Evolutionary conservation across 92 coral and sea anemone species (phyloP).

Genomic region (Paragorgia papillata): DNA sequence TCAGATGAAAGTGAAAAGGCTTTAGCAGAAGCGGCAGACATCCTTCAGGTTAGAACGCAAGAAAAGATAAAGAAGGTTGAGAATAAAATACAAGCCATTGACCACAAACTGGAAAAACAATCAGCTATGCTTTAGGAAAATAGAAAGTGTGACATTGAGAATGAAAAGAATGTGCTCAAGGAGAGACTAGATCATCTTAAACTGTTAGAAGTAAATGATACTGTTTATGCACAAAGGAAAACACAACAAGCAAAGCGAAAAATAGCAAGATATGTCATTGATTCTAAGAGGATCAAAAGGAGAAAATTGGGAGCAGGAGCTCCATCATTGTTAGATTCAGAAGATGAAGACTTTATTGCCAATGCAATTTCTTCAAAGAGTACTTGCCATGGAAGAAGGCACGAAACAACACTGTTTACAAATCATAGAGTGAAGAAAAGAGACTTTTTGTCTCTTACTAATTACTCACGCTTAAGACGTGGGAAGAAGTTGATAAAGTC

Average conservation of each 20-base stretch:
- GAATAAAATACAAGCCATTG: slow-evolving; percentile 54
- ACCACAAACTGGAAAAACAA: slow-evolving; percentile 55
- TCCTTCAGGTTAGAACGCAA: slow-evolving; percentile 56
- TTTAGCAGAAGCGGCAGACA: slow-evolving; percentile 63
- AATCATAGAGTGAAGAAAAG: slow-evolving; percentile 66
- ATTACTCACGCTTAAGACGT: slow-evolving; percentile 41
- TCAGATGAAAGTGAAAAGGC: slow-evolving; percentile 67
- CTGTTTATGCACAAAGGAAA: slow-evolving; percentile 50
- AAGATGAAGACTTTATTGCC: slow-evolving; percentile 66
- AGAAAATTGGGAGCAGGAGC: slow-evolving; percentile 66
- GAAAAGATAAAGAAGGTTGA: slow-evolving; percentile 53
- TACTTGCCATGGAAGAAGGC: slow-evolving; percentile 61
- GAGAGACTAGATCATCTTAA: slow-evolving; percentile 49
- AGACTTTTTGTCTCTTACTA: slow-evolving; percentile 55
- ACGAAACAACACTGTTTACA: slow-evolving; percentile 60
- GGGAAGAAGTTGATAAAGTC: slow-evolving; percentile 66
- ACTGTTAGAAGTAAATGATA: slow-evolving; percentile 58
- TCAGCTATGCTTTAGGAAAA: slow-evolving; percentile 52
- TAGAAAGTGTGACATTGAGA: slow-evolving; percentile 58
- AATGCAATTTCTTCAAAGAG: slow-evolving; percentile 64
- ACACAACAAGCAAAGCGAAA: slow-evolving; percentile 59
- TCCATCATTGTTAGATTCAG: slow-evolving; percentile 55
- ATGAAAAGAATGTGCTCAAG: slow-evolving; percentile 54
- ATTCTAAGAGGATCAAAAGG: slow-evolving; percentile 46
- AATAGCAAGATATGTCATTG: slow-evolving; percentile 41